Percentiles rank a stretch among this genome's conserved stretches.
Evolutionary conservation across 1,140 invertebrate genomes (phyloP).

Genomic region (Drosophila nasuta): DNA sequence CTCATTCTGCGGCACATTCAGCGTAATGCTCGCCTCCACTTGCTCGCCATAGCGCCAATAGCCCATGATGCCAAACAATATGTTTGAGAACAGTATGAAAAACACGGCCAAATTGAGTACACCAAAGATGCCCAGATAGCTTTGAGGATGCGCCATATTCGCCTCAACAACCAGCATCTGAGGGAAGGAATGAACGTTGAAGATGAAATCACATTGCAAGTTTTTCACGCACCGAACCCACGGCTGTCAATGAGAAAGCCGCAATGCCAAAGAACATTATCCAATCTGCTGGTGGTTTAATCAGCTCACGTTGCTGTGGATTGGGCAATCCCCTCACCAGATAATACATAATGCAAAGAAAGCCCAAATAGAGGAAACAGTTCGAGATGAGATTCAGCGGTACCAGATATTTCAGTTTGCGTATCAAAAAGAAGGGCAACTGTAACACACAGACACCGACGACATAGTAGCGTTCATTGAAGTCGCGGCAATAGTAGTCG

Average conservation of each 20-base stretch:
- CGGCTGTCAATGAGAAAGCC: constrained; percentile 63
- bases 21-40: constrained; percentile 63
- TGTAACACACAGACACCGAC: constrained; percentile 47
- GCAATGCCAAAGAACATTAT: constrained; percentile 67
- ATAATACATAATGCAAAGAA: constrained; percentile 64
- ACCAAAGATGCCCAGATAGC: constrained; percentile 59
- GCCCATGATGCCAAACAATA: constrained; percentile 65
- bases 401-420: constrained; percentile 59
- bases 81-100: constrained; percentile 58
- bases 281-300: constrained; percentile 43
- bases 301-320: constrained; percentile 28
- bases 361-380: constrained; percentile 53
- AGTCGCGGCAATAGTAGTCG: constrained; percentile 40
- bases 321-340: constrained; percentile 47
- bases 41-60: constrained; percentile 64
- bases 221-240: constrained; percentile 56
- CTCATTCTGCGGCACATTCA: constrained; percentile 59
- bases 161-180: constrained; percentile 73
- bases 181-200: background rate
- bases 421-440: constrained; percentile 61
- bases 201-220: background rate
- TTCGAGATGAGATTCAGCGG: constrained; percentile 62
- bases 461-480: constrained; percentile 56
- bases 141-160: constrained; percentile 56
- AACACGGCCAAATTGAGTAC: constrained; percentile 63